Conservation (phyloP, 2,797 vertebrate genomes). For the Pterois miles region DNA sequence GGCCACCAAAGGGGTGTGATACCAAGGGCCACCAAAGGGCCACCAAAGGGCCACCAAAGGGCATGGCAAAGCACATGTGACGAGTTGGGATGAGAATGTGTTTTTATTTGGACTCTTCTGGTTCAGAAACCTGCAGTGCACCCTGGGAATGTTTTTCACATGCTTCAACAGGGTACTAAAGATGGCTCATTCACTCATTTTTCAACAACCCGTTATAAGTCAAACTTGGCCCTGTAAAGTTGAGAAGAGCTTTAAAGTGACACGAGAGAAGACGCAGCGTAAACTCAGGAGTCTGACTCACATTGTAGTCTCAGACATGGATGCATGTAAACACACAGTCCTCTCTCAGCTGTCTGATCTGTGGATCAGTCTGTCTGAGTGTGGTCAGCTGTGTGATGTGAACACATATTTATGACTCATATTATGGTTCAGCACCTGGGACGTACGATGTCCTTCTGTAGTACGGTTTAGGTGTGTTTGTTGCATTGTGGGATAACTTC, state of each 20-base stretch:
- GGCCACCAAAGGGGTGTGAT: no score
- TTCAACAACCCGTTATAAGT: neutral
- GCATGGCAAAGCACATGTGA: no score
- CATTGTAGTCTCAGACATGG: neutral
- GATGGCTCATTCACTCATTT: neutral
- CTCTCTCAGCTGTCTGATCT: slow-evolving; percentile 49
- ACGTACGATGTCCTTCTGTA: neutral
- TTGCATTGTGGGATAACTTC: slow-evolving; percentile 1
- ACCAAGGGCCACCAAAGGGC: no score
- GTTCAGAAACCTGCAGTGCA: neutral
- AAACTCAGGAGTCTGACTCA: slow-evolving; percentile 37
- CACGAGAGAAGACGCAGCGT: neutral
- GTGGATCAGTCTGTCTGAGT: slow-evolving; percentile 63
- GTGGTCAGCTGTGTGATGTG: slow-evolving; percentile 19
- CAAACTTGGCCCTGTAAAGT: neutral
- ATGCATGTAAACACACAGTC: slow-evolving; percentile 3
- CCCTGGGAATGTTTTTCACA: neutral
- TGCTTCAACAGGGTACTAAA: no score
- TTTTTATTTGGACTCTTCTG: neutral
- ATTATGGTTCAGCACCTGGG: neutral
- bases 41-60: no score
- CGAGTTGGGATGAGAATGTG: no score
- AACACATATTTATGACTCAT: slow-evolving; percentile 36
- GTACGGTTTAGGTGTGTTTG: slow-evolving; percentile 22
- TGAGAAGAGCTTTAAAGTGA: neutral